Percentiles rank a stretch among this genome's conserved stretches.
Conservation (phyloP, 1,140 invertebrate species). For the Caerostris darwini region DNA sequence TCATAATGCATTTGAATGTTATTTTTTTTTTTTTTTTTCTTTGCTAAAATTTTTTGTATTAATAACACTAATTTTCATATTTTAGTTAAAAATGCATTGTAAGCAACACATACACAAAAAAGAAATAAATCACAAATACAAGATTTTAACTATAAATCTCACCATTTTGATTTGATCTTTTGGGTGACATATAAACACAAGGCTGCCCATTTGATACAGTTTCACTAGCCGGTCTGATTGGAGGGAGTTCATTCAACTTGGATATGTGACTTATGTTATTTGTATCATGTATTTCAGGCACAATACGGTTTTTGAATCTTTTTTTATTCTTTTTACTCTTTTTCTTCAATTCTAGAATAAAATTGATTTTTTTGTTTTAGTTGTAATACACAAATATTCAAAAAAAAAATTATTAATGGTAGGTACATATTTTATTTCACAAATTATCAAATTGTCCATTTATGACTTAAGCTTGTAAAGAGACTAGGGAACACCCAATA, state of each 20-base stretch:
- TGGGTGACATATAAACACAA: conserved; percentile 64
- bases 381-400: background rate
- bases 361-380: background rate
- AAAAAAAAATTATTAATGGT: background rate
- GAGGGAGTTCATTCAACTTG: conserved; percentile 55
- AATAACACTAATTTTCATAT: no score
- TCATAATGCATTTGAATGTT: no score
- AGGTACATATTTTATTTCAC: no score
- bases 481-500: no score
- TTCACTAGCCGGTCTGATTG: conserved; percentile 49
- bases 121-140: no score
- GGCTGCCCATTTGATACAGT: conserved; percentile 55
- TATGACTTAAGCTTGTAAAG: no score
- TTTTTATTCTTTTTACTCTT: conserved; percentile 64
- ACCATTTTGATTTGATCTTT: conserved; percentile 63
- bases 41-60: no score
- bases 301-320: conserved; percentile 65
- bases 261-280: conserved; percentile 59
- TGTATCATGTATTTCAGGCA: conserved; percentile 56
- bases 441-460: no score
- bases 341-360: conserved; percentile 58
- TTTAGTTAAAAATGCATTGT: no score
- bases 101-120: no score
- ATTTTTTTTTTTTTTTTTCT: no score
- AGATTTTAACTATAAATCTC: background rate